Percentiles rank a stretch among this genome's conserved stretches.
These are phyloP conservation scores for Protobothrops mucrosquamatus DNA, from an alignment of 2,113 vertebrate genomes.

Conservation along the genomic window DNA sequence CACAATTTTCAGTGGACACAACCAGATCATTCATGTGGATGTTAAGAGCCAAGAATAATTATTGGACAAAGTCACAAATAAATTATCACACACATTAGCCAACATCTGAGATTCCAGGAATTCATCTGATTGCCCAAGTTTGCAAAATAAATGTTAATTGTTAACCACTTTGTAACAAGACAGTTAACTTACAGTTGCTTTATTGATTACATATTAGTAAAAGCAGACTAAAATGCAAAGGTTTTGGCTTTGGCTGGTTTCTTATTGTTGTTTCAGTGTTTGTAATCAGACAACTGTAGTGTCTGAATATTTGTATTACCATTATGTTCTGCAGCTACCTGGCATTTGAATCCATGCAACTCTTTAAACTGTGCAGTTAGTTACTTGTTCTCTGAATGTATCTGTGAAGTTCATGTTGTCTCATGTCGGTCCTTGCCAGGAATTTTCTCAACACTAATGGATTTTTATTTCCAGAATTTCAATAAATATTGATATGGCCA, in stretches of 20 bases:
- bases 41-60: constrained; percentile 9
- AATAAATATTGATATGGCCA: constrained; percentile 88
- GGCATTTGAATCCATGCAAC: constrained; percentile 68
- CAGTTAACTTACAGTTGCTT: constrained; percentile 63
- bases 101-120: constrained; percentile 40
- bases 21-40: constrained; percentile 7
- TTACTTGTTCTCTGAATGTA: constrained; percentile 73
- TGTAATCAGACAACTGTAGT: constrained; percentile 64
- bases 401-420: constrained; percentile 74
- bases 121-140: constrained; percentile 29
- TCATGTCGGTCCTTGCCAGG: constrained; percentile 72
- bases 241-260: constrained; percentile 63
- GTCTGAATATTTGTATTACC: constrained; percentile 65
- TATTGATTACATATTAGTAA: constrained; percentile 53
- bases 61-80: constrained; percentile 20
- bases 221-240: constrained; percentile 58
- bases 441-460: constrained; percentile 78
- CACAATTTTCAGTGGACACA: constrained; percentile 12
- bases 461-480: constrained; percentile 82
- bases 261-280: constrained; percentile 60
- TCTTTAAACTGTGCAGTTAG: constrained; percentile 69
- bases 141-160: constrained; percentile 33
- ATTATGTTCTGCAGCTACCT: constrained; percentile 69
- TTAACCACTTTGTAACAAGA: constrained; percentile 57
- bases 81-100: background rate